Base-by-base conservation (phyloP, 1,140 invertebrate species). In the Hyles vespertilio region DNA sequence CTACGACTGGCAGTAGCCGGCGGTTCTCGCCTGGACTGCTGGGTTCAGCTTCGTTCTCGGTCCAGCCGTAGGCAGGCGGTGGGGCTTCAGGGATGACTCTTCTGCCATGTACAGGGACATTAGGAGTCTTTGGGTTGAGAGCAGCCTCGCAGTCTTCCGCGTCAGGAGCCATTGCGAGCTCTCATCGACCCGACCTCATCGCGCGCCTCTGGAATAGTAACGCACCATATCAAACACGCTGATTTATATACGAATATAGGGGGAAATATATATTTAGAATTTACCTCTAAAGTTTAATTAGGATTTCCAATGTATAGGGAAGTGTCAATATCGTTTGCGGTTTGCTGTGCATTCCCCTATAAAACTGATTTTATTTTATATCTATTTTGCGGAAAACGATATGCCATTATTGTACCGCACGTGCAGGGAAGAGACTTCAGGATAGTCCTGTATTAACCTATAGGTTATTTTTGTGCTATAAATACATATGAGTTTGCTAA, bases 11-110 rank as follows among this genome's bases (percentile, higher is more conserved):
- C 60, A 84, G 74, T 6, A 87, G 68, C 6, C 76, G 58, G 11
- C 75, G 63, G 62, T 73, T 82, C 60, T 83, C 80, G 9, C 79
- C 81, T 1, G 80, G 78, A 58, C 79, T 82, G 47, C 71, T 76
- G 12, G 72, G 58, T 5, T 67, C 65, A 43, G 55, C 69, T 54
- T 85, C 82, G 57, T 74, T 72, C 53, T 83, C 83, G 5, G 59
- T 58, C 83, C 83, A 86, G 6, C 81, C 83, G 5, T 64, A 69
- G 3, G 68, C 70, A 5, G 77, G 59, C 3, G 67, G 62, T 22
- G 69, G 59, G 4, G 56, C 64, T 6, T 76, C 67, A 10, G 80
- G 83, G 4, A 81, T 51, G 33, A 85, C 65, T 50, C 76, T 63
- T 36, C 79, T 61, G 9, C 78, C 74, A 44, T 75, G 76, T 11